Conservation (phyloP, 2,113 vertebrate species). For the Asarcornis scutulata region DNA sequence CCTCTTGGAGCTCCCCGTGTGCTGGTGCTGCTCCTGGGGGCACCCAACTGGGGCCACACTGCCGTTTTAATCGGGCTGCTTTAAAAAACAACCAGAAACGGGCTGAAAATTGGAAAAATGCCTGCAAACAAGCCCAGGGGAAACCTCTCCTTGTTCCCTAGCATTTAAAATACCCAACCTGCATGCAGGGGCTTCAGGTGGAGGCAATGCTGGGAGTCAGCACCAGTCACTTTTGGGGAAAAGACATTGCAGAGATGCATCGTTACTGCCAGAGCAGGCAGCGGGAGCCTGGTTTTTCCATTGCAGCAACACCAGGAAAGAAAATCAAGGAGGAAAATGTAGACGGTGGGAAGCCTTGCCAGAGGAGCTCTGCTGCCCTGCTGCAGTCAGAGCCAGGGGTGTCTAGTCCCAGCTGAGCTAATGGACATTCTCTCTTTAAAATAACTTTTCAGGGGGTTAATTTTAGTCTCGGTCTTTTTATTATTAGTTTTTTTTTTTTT, state of each 20-base stretch:
- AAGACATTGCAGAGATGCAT: not conserved
- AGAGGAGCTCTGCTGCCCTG: not conserved
- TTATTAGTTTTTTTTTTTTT: not conserved
- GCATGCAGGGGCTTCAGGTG: not conserved
- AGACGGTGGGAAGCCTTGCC: not conserved
- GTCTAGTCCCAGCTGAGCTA: not conserved
- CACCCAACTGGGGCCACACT: not conserved
- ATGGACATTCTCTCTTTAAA: not conserved
- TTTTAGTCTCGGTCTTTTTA: constrained; percentile 16
- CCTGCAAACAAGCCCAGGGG: not conserved
- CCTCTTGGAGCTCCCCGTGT: not conserved
- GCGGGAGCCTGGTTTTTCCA: not conserved
- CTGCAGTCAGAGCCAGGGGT: no score
- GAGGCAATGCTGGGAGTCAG: not conserved
- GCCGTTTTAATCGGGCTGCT: not conserved
- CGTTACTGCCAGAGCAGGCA: not conserved
- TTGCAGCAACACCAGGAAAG: not conserved
- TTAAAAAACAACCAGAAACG: not conserved
- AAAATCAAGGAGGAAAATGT: not conserved
- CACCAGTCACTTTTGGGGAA: not conserved
- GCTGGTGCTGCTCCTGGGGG: not conserved
- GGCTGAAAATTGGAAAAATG: not conserved
- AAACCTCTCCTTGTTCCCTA: not conserved
- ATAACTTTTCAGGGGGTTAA: not conserved
- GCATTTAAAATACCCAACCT: not conserved